Base-by-base conservation (phyloP, 2,888 invertebrate genomes). In the Diachrysia chrysitis region DNA sequence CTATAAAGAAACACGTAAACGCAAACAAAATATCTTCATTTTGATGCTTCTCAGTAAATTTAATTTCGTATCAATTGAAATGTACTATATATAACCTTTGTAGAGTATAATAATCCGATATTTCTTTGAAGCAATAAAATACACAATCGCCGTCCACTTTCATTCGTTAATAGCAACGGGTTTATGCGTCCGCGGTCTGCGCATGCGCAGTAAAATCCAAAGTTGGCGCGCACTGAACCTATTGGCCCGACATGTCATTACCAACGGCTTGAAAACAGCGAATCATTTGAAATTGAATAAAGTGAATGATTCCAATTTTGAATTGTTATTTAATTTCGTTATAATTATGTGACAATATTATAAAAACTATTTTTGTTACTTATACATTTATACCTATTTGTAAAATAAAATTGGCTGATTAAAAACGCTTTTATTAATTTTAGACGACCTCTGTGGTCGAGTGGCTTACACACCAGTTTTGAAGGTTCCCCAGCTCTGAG, bases 51-150 rank as follows among this genome's bases (percentile, higher is more conserved):
- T 4, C 29, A n/a, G 46, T 19, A 61, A 61, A 19, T 51, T 51
- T 19, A 19, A 21, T 51, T 19, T 51, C 19, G 7, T 19, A 48
- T 21, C 48, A 21, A 51, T 51, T 51, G 48, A 51, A 51, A 19
- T n/a, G 16, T 51, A n/a, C n/a, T 37, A 12, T 37, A 51, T 51
- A 48, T 48, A 48, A 51, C 48, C 48, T 51, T 51, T 21, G 48
- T 51, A 53, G 69, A 83, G 68, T 73, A 79, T 76, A 82, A 80
- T 84, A 83, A 78, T 83, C 78, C 57, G 72, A 71, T 72, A 73
- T 83, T 92, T 90, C 90, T 85, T 72, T 77, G 87, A 87, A 90
- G 87, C 82, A 65, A 89, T 92, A 90, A 91, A 92, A 85, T 81
- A 78, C 76, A 81, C 78, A 83, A 85, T 87, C 81, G 81, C 76